phyloP scores from a whole-genome alignment of 2,888 invertebrate species.

The Cremastobaeus sp. region DNA sequence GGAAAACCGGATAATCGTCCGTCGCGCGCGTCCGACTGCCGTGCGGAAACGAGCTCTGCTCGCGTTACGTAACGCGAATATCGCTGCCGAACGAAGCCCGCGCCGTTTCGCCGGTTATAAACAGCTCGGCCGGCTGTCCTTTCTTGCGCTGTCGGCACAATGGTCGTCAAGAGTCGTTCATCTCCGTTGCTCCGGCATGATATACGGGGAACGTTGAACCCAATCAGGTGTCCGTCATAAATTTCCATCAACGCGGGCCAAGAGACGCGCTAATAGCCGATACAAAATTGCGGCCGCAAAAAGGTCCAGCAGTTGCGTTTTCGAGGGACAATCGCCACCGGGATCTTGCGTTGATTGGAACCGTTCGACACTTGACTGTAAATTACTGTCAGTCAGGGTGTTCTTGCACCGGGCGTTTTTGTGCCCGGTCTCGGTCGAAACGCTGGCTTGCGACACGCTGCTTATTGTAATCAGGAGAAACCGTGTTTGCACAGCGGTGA shows the following conservation, averaged over 20 bases:
- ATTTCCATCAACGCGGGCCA: slow-evolving; percentile 75
- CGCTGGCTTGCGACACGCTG: too few relatives aligned
- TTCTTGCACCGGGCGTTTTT: too few relatives aligned
- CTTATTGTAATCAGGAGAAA: slow-evolving; percentile 40
- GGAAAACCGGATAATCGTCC: too few relatives aligned
- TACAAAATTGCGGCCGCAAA: slow-evolving; percentile 69
- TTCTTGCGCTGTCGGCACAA: neutral
- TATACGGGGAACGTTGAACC: slow-evolving; percentile 77
- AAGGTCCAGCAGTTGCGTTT: slow-evolving; percentile 6
- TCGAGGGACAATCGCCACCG: slow-evolving; percentile 22
- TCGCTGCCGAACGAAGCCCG: too few relatives aligned
- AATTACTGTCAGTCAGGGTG: too few relatives aligned
- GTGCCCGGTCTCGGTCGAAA: too few relatives aligned
- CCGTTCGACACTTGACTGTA: slow-evolving; percentile 18
- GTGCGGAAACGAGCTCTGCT: too few relatives aligned
- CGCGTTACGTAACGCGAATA: too few relatives aligned
- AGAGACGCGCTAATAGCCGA: slow-evolving; percentile 73
- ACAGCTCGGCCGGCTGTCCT: too few relatives aligned
- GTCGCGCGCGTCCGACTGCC: neutral
- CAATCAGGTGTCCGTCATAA: slow-evolving; percentile 78
- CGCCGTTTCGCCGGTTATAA: neutral
- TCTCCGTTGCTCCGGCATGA: slow-evolving; percentile 61
- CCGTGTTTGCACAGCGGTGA: slow-evolving; percentile 27
- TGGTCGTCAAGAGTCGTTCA: neutral
- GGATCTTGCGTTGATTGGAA: slow-evolving; percentile 29